Conservation (phyloP, 2,888 invertebrate species). For the Dyspetes luteomarginatus region DNA sequence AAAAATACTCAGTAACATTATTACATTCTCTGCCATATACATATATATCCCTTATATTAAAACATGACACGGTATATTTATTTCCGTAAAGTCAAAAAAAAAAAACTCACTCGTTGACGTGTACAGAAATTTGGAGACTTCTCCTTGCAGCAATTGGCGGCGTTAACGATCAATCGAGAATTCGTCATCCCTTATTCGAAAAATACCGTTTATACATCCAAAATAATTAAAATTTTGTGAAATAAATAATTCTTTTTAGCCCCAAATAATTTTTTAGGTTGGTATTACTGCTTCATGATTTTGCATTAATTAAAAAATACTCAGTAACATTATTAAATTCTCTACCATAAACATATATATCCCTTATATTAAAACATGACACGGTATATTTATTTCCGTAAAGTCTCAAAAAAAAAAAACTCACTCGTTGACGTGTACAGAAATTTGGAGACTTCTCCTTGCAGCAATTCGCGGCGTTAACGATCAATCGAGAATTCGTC, state of each 20-base stretch:
- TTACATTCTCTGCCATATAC: background rate
- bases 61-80: background rate
- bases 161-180: conserved; percentile 12
- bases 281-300: background rate
- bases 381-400: background rate
- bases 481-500: conserved; percentile 15
- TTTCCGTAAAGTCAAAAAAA: conserved; percentile 6
- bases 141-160: conserved; percentile 1
- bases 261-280: background rate
- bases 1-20: background rate
- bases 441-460: conserved; percentile 40
- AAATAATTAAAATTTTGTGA: too few species aligned
- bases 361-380: conserved; percentile 1
- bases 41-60: background rate
- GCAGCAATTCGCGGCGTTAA: conserved; percentile 5
- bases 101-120: background rate
- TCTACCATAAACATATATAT: background rate
- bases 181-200: background rate
- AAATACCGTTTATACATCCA: too few species aligned
- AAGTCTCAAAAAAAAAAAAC: conserved; percentile 15
- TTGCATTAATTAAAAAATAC: background rate
- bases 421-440: background rate
- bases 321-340: background rate
- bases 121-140: conserved; percentile 42
- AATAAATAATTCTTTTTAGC: too few species aligned